These are phyloP conservation scores for Struthio camelus DNA, from an alignment of 2,113 vertebrate species.

Conservation along the genomic window DNA sequence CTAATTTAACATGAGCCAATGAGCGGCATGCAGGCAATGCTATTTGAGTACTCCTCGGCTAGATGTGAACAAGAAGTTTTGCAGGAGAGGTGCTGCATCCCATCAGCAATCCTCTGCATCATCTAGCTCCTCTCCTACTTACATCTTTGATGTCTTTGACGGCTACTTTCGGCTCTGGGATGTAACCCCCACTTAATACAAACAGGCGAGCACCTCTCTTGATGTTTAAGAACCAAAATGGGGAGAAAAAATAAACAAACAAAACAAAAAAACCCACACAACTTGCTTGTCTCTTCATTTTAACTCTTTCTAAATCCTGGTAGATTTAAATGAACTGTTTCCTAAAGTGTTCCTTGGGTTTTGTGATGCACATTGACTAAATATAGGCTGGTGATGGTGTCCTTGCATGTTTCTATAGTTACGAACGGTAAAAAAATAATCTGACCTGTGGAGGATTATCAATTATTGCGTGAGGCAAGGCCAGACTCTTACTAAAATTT, in stretches of 20 bases:
- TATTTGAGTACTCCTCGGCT: background rate
- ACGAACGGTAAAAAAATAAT: background rate
- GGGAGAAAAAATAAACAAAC: too few species aligned
- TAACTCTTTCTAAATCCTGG: background rate
- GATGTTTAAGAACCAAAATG: background rate
- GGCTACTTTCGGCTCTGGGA: background rate
- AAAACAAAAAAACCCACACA: background rate
- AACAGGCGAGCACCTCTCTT: background rate
- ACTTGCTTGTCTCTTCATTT: background rate
- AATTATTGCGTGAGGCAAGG: background rate
- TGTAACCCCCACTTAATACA: background rate
- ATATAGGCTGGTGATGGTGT: background rate
- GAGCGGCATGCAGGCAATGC: accelerated
- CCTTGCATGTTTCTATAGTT: background rate
- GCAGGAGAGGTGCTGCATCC: background rate
- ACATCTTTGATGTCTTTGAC: accelerated
- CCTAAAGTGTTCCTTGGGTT: background rate
- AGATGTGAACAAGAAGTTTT: background rate
- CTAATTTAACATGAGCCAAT: background rate
- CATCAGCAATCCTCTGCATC: background rate
- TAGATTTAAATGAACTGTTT: background rate
- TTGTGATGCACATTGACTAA: background rate
- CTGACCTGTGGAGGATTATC: background rate
- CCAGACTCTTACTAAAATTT: background rate
- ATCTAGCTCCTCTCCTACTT: background rate